Conservation (phyloP, 2,113 vertebrate genomes). For the Sebastes fasciatus region DNA sequence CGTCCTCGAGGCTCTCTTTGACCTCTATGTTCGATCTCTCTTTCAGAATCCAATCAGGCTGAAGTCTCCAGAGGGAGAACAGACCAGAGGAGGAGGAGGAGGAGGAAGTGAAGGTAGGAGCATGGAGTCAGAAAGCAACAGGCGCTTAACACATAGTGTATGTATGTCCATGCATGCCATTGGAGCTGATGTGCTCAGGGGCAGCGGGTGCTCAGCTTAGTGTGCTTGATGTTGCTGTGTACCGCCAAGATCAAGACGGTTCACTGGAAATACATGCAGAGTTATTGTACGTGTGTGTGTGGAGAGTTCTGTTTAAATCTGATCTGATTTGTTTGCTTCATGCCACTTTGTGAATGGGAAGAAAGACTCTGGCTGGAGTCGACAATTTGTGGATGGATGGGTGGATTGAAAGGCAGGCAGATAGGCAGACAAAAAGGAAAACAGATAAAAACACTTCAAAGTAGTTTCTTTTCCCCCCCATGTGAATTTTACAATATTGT, state of each 20-base stretch:
- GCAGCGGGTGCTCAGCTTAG: slow-evolving; percentile 28
- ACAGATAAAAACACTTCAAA: slow-evolving; percentile 10
- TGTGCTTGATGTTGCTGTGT: slow-evolving; percentile 23
- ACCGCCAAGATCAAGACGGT: slow-evolving; percentile 39
- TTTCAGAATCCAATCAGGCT: slow-evolving; percentile 80
- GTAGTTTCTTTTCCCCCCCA: slow-evolving; percentile 5
- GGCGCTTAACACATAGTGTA: slow-evolving; percentile 53
- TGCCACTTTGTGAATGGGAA: slow-evolving; percentile 27
- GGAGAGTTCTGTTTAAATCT: slow-evolving; percentile 24
- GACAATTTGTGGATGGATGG: not conserved
- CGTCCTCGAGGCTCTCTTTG: slow-evolving; percentile 73
- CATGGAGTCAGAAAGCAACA: slow-evolving; percentile 62
- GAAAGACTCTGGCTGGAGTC: not conserved
- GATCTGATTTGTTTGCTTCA: slow-evolving; percentile 51
- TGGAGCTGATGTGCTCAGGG: slow-evolving; percentile 33
- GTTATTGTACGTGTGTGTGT: not conserved
- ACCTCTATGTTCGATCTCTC: slow-evolving; percentile 80
- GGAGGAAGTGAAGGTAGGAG: slow-evolving; percentile 47
- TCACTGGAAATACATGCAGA: slow-evolving; percentile 34
- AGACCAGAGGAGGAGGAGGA: slow-evolving; percentile 18
- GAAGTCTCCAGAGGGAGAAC: slow-evolving; percentile 72
- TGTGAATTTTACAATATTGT: not conserved
- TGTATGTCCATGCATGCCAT: slow-evolving; percentile 26
- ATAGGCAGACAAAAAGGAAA: slow-evolving; percentile 4
- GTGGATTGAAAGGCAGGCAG: not conserved